Conservation (phyloP, 1,140 invertebrate species). For the Panagrolaimus sp. region DNA sequence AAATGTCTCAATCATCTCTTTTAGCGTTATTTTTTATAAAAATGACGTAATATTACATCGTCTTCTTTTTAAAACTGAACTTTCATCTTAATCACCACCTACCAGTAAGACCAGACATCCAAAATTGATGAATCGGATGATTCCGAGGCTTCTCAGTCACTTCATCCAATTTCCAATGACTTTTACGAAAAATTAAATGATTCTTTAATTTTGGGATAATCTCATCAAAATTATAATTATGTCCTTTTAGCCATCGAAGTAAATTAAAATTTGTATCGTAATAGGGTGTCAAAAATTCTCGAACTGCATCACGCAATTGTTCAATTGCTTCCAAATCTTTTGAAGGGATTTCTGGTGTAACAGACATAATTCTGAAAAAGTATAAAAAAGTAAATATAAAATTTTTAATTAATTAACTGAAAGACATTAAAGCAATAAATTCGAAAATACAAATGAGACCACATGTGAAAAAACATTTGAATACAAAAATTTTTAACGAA, state of each 20-base stretch:
- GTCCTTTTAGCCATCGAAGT: slow-evolving; percentile 57
- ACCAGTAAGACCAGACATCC: slow-evolving; percentile 34
- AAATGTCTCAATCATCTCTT: too few species aligned
- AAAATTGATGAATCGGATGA: slow-evolving; percentile 55
- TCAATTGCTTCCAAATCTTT: slow-evolving; percentile 15
- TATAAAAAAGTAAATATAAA: background rate
- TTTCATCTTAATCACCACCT: too few species aligned
- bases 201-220: slow-evolving; percentile 45
- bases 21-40: background rate
- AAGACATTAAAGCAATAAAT: slow-evolving; percentile 35
- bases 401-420: too few species aligned
- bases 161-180: slow-evolving; percentile 42
- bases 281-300: slow-evolving; percentile 49
- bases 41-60: slow-evolving; percentile 5
- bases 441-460: too few species aligned
- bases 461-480: too few species aligned
- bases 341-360: background rate
- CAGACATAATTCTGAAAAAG: background rate
- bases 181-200: slow-evolving; percentile 28
- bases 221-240: slow-evolving; percentile 54
- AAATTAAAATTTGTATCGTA: slow-evolving; percentile 59
- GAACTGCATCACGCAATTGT: slow-evolving; percentile 1
- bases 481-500: too few species aligned
- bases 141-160: slow-evolving; percentile 48
- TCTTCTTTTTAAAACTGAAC: too few species aligned